Evolutionary conservation across 2,888 invertebrate species (phyloP), one percentile per base, ranked within the genome.

Genomic region (Chymomyza amoena): DNA sequence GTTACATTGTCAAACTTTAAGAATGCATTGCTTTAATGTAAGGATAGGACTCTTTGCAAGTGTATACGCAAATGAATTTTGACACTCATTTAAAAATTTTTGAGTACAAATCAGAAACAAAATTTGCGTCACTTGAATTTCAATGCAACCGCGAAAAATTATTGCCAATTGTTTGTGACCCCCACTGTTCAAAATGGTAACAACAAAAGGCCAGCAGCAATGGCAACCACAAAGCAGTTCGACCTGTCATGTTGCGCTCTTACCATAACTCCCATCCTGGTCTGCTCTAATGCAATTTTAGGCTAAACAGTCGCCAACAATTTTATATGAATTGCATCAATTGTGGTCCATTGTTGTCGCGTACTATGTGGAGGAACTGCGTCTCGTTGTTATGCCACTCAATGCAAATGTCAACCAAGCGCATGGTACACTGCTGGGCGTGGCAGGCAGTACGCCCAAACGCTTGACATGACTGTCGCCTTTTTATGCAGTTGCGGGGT

Each of bases 91-190:
- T 45, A 45, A 10, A 45, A 45, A 45, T 45, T 45, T 45, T 45
- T 10, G 39, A 45, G 39, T 45, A 45, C 39, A 45, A 45, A 45
- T 45, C 61, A 63, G 52, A 66, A 78, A 79, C 76, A 77, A 80
- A 60, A 78, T 77, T 76, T 77, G 85, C 70, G 85, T 73, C 73
- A 83, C 66, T 80, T 84, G 73, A 70, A 75, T 75, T 85, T 82
- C 80, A 87, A 87, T 83, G 83, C 88, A 85, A 81, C 81, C 88
- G 82, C 87, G 87, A 80, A 89, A 83, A 89, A 90, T 90, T 80
- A 90, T 89, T 81, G 82, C 69, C 90, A 87, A 90, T 90, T 90
- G 90, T 90, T 90, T 90, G 88, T 84, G 81, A 59, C 39, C 51
- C 67, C n/a, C 51, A 10, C 61, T 62, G 20, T 61, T 61, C 54